phyloP scores from a whole-genome alignment of 1,140 invertebrate species.

The Halesus radiatus region DNA sequence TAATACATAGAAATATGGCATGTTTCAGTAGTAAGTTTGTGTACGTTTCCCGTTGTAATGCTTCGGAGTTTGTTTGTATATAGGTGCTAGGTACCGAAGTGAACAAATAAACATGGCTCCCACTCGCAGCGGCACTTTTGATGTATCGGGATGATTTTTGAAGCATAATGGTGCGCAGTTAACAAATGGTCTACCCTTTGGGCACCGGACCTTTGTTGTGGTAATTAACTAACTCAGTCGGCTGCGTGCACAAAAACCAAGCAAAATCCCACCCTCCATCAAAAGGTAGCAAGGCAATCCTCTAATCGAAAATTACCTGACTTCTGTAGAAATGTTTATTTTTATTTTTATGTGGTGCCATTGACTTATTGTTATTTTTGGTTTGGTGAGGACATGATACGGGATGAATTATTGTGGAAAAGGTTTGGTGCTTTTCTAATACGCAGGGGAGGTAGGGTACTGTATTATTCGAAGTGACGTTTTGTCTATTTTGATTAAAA shows the following conservation, averaged over 20 bases:
- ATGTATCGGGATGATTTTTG: constrained; percentile 52
- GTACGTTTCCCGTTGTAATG: too few species aligned
- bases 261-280: not conserved
- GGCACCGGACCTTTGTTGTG: constrained; percentile 55
- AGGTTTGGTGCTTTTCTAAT: not conserved
- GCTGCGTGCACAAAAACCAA: constrained; percentile 45
- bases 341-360: not conserved
- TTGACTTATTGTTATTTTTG: not conserved
- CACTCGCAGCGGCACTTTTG: constrained; percentile 24
- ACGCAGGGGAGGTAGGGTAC: not conserved
- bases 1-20: too few species aligned
- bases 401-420: constrained; percentile 3
- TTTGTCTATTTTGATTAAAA: too few species aligned
- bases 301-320: not conserved
- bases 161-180: constrained; percentile 49
- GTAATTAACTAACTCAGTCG: constrained; percentile 55
- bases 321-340: not conserved
- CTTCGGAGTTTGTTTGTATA: too few species aligned
- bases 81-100: too few species aligned
- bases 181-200: constrained; percentile 52
- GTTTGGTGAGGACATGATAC: not conserved
- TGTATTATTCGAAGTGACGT: not conserved
- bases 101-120: not conserved
- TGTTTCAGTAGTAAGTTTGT: too few species aligned
- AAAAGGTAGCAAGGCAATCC: not conserved